A percentile compares a stretch with the other conserved stretches of the same genome.
phyloP scores from a whole-genome alignment of 2,888 invertebrate genomes.

The Drosophila ochracea region DNA sequence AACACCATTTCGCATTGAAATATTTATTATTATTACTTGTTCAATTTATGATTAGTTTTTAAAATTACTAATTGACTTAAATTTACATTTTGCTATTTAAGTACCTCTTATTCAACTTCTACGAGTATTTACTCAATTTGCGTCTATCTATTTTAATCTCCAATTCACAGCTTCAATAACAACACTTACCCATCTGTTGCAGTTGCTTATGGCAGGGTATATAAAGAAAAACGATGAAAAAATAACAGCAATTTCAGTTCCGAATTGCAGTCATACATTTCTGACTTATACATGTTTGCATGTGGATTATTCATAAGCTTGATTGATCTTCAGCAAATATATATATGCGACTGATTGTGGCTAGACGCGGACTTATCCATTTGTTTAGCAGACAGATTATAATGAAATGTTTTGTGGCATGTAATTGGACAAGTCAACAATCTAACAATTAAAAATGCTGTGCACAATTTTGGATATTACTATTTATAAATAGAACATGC shows the following conservation, averaged over 20 bases:
- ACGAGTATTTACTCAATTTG: background rate
- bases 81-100: background rate
- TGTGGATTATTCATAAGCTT: conserved; percentile 68
- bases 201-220: conserved; percentile 14
- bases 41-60: background rate
- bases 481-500: background rate
- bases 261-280: conserved; percentile 28
- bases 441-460: conserved; percentile 13
- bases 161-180: background rate
- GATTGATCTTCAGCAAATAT: too few species aligned
- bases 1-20: background rate
- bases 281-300: conserved; percentile 60
- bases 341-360: conserved; percentile 7
- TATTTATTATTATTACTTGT: background rate
- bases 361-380: background rate
- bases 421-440: conserved; percentile 64
- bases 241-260: conserved; percentile 15
- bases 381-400: conserved; percentile 16
- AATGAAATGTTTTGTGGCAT: conserved; percentile 37
- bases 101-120: background rate
- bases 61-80: background rate
- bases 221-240: conserved; percentile 19
- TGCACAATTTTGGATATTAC: background rate
- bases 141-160: background rate
- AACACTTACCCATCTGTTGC: conserved; percentile 1